Evolutionary conservation across 2,113 vertebrate species (phyloP), one percentile per base, ranked within the genome.

Genomic region (Euleptes europaea): DNA sequence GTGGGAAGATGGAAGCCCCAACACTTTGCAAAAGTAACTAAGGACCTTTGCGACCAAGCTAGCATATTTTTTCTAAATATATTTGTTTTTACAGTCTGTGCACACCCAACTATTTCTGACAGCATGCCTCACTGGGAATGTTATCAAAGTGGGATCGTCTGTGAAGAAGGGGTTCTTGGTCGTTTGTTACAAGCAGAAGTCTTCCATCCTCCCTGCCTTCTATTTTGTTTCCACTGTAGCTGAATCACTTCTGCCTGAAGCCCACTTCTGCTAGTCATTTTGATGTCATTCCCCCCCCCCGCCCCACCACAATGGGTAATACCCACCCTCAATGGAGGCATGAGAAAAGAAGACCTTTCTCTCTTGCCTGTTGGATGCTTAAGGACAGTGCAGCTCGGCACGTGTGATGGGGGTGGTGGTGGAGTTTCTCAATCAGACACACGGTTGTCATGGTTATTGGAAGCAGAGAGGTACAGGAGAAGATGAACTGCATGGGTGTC

Each of bases 401-500:
- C 31, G 35, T 57, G 66, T 1, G 19, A 4, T 13, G 77, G 49
- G 33, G 76, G 40, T 33, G 38, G 83, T 26, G 51, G 66, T 63
- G 17, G 86, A 84, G 38, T 74, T 21, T 60, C 94, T 89, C 91
- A 87, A n/a, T 76, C 90, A 91, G 89, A 72, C 86, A 9, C 81
- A 70, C 78, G 77, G 96, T 96, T 96, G 95, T 94, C 96, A 96
- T 95, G 96, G 96, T 95, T 93, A 96, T 95, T n/a, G 90, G 92
- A 94, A 88, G 92, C 91, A 91, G 94, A 94, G 88, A 83, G 95
- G 92, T 93, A 91, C 93, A 87, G 86, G 87, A 85, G 92, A 79
- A 93, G 91, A 84, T 21, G 82, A 88, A 90, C 86, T 86, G 88
- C 72, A 88, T 93, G 91, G 89, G 93, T 92, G 90, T 84, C 89